A percentile compares a stretch with the other conserved stretches of the same genome.
Conservation (phyloP, 2,797 vertebrate species). For the Sebastes hubbsi region DNA sequence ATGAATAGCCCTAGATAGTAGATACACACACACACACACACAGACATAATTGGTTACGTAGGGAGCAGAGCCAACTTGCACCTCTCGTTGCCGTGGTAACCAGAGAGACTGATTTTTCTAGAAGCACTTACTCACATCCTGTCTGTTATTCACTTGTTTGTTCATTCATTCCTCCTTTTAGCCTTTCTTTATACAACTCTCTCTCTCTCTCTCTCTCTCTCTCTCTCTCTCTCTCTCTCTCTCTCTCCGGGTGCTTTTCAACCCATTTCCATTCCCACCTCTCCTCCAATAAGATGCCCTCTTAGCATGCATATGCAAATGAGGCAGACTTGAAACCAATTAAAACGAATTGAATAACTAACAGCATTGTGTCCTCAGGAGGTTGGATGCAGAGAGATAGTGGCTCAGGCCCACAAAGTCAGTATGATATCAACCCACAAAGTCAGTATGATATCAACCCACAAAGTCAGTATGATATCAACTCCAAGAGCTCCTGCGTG, state of each 20-base stretch:
- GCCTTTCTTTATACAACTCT: conserved; percentile 56
- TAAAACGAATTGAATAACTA: conserved; percentile 58
- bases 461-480: conserved; percentile 9
- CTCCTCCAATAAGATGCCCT: conserved; percentile 69
- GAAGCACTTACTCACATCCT: conserved; percentile 78
- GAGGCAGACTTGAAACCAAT: conserved; percentile 73
- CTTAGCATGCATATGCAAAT: conserved; percentile 74
- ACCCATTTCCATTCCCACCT: conserved; percentile 59
- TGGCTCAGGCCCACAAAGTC: conserved; percentile 17
- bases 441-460: too few species aligned
- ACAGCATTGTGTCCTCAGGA: conserved; percentile 41
- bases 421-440: conserved; percentile 5
- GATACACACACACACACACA: conserved; percentile 23
- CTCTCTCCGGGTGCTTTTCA: conserved; percentile 59
- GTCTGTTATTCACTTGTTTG: conserved; percentile 77
- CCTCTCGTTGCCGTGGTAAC: conserved; percentile 78
- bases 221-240: conserved; percentile 9
- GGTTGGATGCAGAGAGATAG: conserved; percentile 36
- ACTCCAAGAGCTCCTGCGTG: neutral
- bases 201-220: neutral
- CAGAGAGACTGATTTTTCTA: conserved; percentile 74
- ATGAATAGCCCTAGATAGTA: conserved; percentile 67
- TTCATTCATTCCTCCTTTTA: conserved; percentile 77
- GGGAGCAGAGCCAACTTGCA: conserved; percentile 75
- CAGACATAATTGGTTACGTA: conserved; percentile 75